phyloP scores from a whole-genome alignment of 23 tunicate species.

The Ciona savignyi region DNA sequence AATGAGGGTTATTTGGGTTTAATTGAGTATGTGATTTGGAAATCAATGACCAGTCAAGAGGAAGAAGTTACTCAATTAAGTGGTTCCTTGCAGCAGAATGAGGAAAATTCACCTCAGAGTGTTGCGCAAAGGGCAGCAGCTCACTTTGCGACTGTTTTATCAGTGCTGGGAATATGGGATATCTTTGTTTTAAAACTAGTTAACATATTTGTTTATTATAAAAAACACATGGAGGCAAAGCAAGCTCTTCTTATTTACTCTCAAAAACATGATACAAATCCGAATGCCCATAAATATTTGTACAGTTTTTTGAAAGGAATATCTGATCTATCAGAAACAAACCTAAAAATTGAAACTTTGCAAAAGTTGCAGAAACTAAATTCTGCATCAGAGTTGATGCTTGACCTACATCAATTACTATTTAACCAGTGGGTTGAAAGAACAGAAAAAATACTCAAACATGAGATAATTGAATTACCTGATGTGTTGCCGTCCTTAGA shows the following conservation, averaged over 20 bases:
- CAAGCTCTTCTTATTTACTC: constrained; percentile 22
- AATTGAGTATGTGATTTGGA: constrained; percentile 32
- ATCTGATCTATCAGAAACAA: background rate
- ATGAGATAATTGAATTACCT: too few relatives aligned
- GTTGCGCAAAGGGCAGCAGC: constrained; percentile 11
- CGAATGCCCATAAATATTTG: constrained; percentile 57
- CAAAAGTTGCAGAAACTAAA: background rate
- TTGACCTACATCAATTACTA: background rate
- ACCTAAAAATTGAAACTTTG: background rate
- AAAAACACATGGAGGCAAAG: constrained; percentile 4
- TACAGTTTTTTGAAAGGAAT: constrained; percentile 1
- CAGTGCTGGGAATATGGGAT: constrained; percentile 40
- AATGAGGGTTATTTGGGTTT: constrained; percentile 36
- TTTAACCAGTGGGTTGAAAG: constrained; percentile 9
- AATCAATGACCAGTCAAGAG: background rate
- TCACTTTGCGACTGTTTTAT: constrained; percentile 6
- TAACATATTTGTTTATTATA: constrained; percentile 19
- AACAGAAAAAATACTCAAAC: too few relatives aligned
- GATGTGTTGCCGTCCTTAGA: constrained; percentile 3
- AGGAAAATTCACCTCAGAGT: background rate
- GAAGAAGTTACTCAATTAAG: background rate
- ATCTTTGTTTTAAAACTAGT: constrained; percentile 31
- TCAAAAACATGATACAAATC: constrained; percentile 20
- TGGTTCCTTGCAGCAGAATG: background rate
- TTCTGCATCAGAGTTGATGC: background rate